Conservation (phyloP, 2,888 invertebrate species). For the Ectemnius cavifrons region DNA sequence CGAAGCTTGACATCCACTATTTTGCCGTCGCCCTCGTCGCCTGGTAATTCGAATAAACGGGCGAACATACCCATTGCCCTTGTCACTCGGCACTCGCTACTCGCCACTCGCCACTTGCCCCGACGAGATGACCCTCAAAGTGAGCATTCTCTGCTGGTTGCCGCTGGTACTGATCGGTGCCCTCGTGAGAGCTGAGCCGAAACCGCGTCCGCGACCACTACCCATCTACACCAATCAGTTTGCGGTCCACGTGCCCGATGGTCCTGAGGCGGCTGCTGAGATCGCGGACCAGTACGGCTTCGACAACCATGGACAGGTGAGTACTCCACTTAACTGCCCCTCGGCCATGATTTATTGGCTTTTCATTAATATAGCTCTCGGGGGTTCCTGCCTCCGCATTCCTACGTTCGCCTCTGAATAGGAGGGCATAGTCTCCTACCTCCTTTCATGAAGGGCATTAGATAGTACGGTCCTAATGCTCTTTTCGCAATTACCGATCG, state of each 20-base stretch:
- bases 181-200: slow-evolving; percentile 60
- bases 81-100: no score
- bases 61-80: no score
- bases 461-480: no score
- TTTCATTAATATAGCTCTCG: background rate
- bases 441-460: no score
- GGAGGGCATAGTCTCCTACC: no score
- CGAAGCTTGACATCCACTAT: background rate
- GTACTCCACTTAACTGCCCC: slow-evolving; percentile 63
- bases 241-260: slow-evolving; percentile 91
- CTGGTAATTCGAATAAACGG: background rate
- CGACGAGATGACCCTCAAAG: slow-evolving; percentile 66
- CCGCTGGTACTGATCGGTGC: slow-evolving; percentile 63
- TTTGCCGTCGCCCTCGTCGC: background rate
- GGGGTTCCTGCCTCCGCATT: background rate
- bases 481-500: no score
- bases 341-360: slow-evolving; percentile 4
- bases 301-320: slow-evolving; percentile 92
- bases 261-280: slow-evolving; percentile 84
- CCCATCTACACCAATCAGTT: slow-evolving; percentile 89
- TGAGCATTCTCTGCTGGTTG: slow-evolving; percentile 64
- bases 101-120: slow-evolving; percentile 6
- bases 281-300: slow-evolving; percentile 93
- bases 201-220: slow-evolving; percentile 60
- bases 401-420: background rate